A percentile compares a stretch with the other conserved stretches of the same genome.
Evolutionary conservation across 2,113 vertebrate species (phyloP).

Genomic region (Cariama cristata): DNA sequence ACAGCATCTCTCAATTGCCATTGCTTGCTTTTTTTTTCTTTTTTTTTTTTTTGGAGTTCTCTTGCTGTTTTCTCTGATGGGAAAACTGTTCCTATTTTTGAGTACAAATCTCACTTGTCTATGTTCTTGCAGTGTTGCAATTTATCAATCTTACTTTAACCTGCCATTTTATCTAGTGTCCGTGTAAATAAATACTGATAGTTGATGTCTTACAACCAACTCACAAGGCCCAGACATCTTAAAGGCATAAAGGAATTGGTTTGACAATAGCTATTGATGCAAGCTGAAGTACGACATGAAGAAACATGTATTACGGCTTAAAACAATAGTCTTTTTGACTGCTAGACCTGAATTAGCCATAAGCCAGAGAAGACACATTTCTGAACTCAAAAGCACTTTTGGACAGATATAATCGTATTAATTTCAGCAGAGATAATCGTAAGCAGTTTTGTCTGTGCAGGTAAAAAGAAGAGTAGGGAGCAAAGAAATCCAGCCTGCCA

Average conservation of each 20-base stretch:
- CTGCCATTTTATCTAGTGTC: constrained; percentile 25
- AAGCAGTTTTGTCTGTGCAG: not conserved
- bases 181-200: not conserved
- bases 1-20: not conserved
- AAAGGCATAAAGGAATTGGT: constrained; percentile 1
- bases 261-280: constrained; percentile 1
- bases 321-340: not conserved
- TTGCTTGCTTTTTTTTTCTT: not conserved
- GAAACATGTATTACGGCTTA: not conserved
- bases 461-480: not conserved
- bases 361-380: not conserved
- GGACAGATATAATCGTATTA: not conserved
- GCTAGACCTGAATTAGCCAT: not conserved
- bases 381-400: not conserved
- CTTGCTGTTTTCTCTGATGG: not conserved
- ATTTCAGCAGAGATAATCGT: not conserved
- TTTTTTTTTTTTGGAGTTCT: not conserved
- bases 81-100: not conserved
- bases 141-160: constrained; percentile 49
- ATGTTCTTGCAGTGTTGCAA: constrained; percentile 9
- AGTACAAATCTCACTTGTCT: not conserved
- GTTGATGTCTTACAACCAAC: not conserved
- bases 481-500: not conserved
- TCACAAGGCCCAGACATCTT: not conserved
- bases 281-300: constrained; percentile 26